Percentiles rank a stretch among this genome's conserved stretches.
Conservation (phyloP, 1,140 invertebrate genomes). For the Anoplophora glabripennis region DNA sequence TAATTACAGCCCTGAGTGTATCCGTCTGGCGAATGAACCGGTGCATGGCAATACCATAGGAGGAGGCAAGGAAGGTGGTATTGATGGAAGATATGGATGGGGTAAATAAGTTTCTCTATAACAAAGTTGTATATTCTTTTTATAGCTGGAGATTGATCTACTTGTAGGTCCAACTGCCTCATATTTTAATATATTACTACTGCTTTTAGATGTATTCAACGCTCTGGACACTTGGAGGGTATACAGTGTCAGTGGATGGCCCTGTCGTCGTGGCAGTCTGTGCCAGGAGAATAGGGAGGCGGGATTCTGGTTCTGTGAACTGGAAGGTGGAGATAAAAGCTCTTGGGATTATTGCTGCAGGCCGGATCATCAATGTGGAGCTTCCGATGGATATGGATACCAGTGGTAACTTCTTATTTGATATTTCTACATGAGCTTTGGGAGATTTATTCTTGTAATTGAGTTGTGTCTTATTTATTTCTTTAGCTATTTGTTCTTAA, state of each 20-base stretch:
- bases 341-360: constrained; percentile 80
- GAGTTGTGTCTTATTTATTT: no score
- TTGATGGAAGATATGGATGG: no score
- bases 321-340: constrained; percentile 65
- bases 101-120: no score
- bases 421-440: no score
- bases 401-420: constrained; percentile 60
- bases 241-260: constrained; percentile 74
- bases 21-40: constrained; percentile 25
- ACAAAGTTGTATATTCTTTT: no score
- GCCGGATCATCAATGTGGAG: constrained; percentile 76
- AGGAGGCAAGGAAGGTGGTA: no score
- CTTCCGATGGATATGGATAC: constrained; percentile 71
- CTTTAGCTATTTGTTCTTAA: no score
- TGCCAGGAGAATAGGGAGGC: constrained; percentile 69
- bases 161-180: background rate
- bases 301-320: constrained; percentile 76
- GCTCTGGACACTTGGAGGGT: constrained; percentile 57
- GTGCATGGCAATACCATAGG: constrained; percentile 12
- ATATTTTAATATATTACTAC: background rate
- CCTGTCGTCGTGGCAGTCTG: constrained; percentile 66
- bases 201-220: constrained; percentile 21
- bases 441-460: no score
- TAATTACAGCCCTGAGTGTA: constrained; percentile 45
- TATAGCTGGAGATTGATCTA: no score